Conservation (phyloP, 2,113 vertebrate genomes). For the Mobula hypostoma region DNA sequence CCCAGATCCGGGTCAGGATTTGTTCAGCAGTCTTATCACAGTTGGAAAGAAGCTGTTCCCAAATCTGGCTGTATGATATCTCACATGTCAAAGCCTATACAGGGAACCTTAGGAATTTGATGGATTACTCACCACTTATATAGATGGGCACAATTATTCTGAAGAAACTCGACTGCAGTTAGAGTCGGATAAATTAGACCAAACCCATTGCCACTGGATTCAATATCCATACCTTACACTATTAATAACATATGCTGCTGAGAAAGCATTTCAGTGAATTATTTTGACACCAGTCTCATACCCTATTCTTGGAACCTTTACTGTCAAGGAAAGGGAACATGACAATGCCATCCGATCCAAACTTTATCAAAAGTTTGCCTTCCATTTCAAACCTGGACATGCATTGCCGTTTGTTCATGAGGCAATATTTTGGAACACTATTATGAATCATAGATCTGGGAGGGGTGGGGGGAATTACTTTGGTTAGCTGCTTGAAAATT, state of each 20-base stretch:
- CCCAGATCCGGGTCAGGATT: too few relatives aligned
- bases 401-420: background rate
- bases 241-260: background rate
- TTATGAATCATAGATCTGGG: background rate
- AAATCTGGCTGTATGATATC: background rate
- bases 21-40: too few relatives aligned
- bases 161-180: background rate
- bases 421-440: background rate
- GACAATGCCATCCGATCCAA: background rate
- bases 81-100: background rate
- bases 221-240: background rate
- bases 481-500: background rate
- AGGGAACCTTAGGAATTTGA: background rate
- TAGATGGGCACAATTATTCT: background rate
- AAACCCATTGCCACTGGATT: background rate
- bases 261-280: background rate
- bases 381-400: background rate
- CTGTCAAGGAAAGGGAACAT: background rate
- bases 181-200: background rate
- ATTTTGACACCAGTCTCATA: background rate
- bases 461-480: background rate
- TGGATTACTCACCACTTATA: background rate
- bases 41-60: too few relatives aligned
- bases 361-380: background rate
- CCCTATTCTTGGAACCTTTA: background rate